Conservation (phyloP, 2,888 invertebrate species). For the Craniophora ligustri region DNA sequence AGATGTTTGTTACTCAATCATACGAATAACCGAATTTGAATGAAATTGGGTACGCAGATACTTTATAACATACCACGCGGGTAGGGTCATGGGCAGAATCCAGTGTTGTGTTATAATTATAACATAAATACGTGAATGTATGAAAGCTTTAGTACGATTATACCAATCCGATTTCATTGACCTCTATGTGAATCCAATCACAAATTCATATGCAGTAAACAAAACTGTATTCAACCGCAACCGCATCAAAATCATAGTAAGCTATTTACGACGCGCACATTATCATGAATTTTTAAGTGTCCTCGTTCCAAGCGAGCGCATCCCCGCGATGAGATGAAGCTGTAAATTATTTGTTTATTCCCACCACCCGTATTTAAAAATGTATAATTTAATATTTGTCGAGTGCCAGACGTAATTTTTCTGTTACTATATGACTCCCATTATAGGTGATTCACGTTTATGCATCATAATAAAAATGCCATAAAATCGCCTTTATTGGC, state of each 20-base stretch:
- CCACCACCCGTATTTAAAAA: conserved; percentile 62
- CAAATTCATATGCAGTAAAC: conserved; percentile 19
- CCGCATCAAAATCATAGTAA: conserved; percentile 41
- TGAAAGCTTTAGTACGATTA: not conserved
- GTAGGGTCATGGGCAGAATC: too few species aligned
- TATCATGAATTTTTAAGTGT: conserved; percentile 56
- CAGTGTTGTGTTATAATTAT: too few species aligned
- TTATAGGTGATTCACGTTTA: conserved; percentile 85
- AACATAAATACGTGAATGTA: not conserved
- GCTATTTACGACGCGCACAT: conserved; percentile 50
- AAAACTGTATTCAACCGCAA: conserved; percentile 25
- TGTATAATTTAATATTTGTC: conserved; percentile 69
- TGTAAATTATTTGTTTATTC: conserved; percentile 62
- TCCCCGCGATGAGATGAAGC: conserved; percentile 46
- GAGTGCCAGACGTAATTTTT: conserved; percentile 70
- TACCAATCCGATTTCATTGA: not conserved
- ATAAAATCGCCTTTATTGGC: conserved; percentile 87
- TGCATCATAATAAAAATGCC: conserved; percentile 86
- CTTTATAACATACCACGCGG: too few species aligned
- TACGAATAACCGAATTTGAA: too few species aligned
- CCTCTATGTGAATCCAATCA: conserved; percentile 1
- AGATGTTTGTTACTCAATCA: too few species aligned
- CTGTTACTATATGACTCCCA: conserved; percentile 67
- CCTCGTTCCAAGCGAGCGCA: conserved; percentile 44
- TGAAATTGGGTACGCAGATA: too few species aligned